These are phyloP conservation scores for Gymnothorax javanicus DNA, from an alignment of 2,797 vertebrate species.

Conservation along the genomic window DNA sequence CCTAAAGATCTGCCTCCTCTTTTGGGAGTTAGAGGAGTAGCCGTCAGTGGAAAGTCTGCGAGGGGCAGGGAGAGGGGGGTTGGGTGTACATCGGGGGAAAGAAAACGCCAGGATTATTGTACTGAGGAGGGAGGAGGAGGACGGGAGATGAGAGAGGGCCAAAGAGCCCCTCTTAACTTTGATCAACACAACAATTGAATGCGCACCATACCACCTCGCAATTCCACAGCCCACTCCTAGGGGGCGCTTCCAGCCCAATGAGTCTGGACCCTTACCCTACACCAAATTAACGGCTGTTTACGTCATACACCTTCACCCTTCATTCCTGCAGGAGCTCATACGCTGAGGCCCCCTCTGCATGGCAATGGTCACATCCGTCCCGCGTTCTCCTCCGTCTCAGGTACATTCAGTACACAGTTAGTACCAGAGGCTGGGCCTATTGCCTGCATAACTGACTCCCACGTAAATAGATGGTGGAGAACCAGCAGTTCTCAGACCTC, in stretches of 20 bases:
- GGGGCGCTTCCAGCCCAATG: slow-evolving; percentile 32
- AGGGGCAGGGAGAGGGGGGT: slow-evolving; percentile 60
- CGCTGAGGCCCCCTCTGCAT: neutral
- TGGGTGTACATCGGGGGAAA: slow-evolving; percentile 44
- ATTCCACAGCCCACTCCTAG: slow-evolving; percentile 34
- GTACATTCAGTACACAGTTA: too few species aligned
- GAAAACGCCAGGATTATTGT: slow-evolving; percentile 71
- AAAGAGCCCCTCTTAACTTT: slow-evolving; percentile 39
- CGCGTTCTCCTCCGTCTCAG: too few species aligned
- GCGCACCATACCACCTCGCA: slow-evolving; percentile 52
- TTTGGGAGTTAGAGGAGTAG: slow-evolving; percentile 93
- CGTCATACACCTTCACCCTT: neutral
- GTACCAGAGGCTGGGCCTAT: too few species aligned
- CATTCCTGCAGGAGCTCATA: neutral
- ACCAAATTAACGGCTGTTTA: neutral
- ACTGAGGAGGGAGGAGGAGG: slow-evolving; percentile 54
- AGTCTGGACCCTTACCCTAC: neutral
- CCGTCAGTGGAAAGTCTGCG: slow-evolving; percentile 92
- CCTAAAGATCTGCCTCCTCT: slow-evolving; percentile 95
- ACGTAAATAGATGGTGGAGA: too few species aligned
- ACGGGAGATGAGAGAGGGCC: slow-evolving; percentile 41
- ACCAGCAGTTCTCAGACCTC: too few species aligned
- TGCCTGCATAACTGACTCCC: too few species aligned
- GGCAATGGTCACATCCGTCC: too few species aligned
- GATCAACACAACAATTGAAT: slow-evolving; percentile 42